Conservation (phyloP, 1,140 invertebrate species). For the Drosophila pallidifrons region DNA sequence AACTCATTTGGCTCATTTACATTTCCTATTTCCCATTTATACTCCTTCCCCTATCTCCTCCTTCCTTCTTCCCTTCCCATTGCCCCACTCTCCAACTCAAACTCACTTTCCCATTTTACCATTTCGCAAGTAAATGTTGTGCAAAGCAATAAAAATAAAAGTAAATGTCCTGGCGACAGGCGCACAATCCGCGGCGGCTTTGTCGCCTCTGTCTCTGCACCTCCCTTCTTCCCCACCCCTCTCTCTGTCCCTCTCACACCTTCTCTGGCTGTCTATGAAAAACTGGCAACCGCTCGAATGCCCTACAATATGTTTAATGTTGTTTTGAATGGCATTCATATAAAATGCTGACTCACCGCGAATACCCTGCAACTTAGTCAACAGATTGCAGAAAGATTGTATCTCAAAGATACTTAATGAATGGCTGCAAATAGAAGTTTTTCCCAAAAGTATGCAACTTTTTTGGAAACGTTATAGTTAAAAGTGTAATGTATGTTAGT, state of each 20-base stretch:
- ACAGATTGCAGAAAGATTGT: too few relatives aligned
- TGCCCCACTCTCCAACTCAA: too few relatives aligned
- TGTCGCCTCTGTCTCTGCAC: background rate
- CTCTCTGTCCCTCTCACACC: background rate
- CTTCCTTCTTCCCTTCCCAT: too few relatives aligned
- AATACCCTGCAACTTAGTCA: conserved; percentile 10
- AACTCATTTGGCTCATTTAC: conserved; percentile 75
- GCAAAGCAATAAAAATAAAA: conserved; percentile 68
- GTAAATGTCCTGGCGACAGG: conserved; percentile 50
- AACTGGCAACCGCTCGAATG: conserved; percentile 22
- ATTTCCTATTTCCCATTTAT: conserved; percentile 58
- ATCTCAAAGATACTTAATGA: too few relatives aligned
- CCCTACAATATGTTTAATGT: conserved; percentile 56
- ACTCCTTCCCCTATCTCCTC: background rate
- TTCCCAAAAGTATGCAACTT: too few relatives aligned
- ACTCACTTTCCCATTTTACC: conserved; percentile 26
- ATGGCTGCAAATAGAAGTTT: too few relatives aligned
- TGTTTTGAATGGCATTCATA: conserved; percentile 34
- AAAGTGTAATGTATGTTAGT: too few relatives aligned
- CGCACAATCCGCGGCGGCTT: conserved; percentile 10
- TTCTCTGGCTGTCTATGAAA: background rate
- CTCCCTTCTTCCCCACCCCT: background rate
- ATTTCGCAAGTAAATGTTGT: conserved; percentile 61
- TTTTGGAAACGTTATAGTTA: too few relatives aligned
- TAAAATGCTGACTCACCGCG: background rate